Evolutionary conservation across 2,113 vertebrate species (phyloP).

Genomic region (Sylvia atricapilla): DNA sequence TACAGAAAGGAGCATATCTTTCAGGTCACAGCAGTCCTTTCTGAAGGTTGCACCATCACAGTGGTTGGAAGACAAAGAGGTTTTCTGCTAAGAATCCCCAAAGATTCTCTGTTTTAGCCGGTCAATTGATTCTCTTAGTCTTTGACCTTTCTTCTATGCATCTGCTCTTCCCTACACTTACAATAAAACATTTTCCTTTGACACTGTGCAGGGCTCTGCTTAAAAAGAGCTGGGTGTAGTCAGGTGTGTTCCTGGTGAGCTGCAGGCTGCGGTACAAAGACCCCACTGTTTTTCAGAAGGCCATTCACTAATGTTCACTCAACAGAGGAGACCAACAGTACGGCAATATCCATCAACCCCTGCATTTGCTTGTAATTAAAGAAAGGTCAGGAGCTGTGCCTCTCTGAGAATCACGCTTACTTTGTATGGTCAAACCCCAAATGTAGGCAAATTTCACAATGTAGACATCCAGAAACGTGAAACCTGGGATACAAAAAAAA

Average conservation of each 20-base stretch:
- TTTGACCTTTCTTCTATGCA: slow-evolving; percentile 61
- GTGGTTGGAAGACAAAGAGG: slow-evolving; percentile 8
- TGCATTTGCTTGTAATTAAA: slow-evolving; percentile 52
- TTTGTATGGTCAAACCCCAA: slow-evolving; percentile 23
- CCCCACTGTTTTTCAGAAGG: slow-evolving; percentile 46
- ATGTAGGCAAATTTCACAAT: slow-evolving; percentile 38
- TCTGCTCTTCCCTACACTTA: slow-evolving; percentile 58
- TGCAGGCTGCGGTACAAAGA: slow-evolving; percentile 63
- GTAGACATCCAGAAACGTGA: not conserved
- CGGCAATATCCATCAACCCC: slow-evolving; percentile 18
- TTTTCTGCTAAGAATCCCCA: slow-evolving; percentile 56
- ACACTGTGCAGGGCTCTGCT: slow-evolving; percentile 51
- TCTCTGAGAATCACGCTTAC: slow-evolving; percentile 15
- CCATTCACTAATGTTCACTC: not conserved
- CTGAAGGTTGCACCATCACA: slow-evolving; percentile 41
- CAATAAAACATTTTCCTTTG: slow-evolving; percentile 72
- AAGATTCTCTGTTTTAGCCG: slow-evolving; percentile 53
- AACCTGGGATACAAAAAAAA: slow-evolving; percentile 32
- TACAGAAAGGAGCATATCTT: not conserved
- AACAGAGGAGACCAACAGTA: slow-evolving; percentile 29
- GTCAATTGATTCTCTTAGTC: slow-evolving; percentile 61
- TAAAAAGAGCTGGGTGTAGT: slow-evolving; percentile 60
- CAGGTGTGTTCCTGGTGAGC: slow-evolving; percentile 59
- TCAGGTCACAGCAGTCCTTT: not conserved
- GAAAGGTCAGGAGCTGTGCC: slow-evolving; percentile 36